Evolutionary conservation across 2,797 vertebrate species (phyloP).

Genomic region (Fundulus diaphanus): DNA sequence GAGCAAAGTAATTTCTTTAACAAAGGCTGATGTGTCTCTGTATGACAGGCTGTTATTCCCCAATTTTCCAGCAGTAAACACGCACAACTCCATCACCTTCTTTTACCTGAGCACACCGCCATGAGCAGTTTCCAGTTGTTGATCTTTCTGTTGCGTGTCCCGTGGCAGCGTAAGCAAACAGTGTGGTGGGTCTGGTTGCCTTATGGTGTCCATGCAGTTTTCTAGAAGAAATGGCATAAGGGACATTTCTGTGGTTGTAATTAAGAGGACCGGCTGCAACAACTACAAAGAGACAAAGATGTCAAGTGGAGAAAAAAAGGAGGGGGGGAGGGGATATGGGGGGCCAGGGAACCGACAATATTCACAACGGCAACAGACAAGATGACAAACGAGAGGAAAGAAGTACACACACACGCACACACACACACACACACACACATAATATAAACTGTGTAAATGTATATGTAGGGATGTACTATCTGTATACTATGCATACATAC

Average conservation of each 20-base stretch:
- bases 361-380: too few relatives aligned
- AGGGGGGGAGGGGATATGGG: too few relatives aligned
- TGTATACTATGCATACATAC: too few relatives aligned
- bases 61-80: constrained; percentile 73
- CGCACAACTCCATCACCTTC: constrained; percentile 56
- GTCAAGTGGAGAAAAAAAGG: too few relatives aligned
- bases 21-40: constrained; percentile 74
- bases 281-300: neutral
- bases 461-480: too few relatives aligned
- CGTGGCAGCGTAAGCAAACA: neutral
- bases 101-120: constrained; percentile 70
- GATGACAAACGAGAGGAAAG: too few relatives aligned
- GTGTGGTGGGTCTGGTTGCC: neutral
- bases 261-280: neutral
- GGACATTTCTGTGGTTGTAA: neutral
- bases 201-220: neutral
- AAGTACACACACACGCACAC: too few relatives aligned
- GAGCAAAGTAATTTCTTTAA: constrained; percentile 79
- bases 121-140: constrained; percentile 65
- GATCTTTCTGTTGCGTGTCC: neutral
- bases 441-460: too few relatives aligned
- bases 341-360: too few relatives aligned
- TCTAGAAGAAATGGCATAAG: neutral
- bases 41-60: constrained; percentile 76
- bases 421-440: too few relatives aligned